These are phyloP conservation scores for Bergia sp. DNA, from an alignment of 92 coral and sea anemone genomes.

Conservation along the genomic window DNA sequence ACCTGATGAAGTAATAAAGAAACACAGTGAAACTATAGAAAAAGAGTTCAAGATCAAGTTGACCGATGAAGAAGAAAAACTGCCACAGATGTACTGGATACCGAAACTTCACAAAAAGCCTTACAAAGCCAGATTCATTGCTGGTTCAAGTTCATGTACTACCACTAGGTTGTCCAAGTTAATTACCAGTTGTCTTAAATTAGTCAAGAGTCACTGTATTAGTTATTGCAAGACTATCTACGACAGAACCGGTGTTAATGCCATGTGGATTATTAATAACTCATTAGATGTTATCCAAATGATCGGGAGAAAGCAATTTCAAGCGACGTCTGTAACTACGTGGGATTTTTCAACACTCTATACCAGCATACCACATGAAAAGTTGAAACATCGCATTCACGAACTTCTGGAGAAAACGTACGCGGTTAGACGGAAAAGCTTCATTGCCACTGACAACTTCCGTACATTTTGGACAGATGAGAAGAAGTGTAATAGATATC, in stretches of 20 bases:
- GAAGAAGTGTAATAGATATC: background rate
- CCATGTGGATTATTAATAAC: too few species aligned
- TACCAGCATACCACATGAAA: background rate
- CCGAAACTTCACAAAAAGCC: too few species aligned
- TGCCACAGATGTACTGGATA: slow-evolving; percentile 45
- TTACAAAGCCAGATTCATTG: too few species aligned
- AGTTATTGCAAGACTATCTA: too few species aligned
- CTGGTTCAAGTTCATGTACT: too few species aligned
- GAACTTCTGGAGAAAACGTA: slow-evolving; percentile 8
- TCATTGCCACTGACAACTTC: background rate
- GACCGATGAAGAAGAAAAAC: background rate
- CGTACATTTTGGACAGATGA: slow-evolving; percentile 32
- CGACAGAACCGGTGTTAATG: too few species aligned
- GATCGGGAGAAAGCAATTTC: background rate
- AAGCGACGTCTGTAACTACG: background rate
- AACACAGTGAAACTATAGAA: background rate
- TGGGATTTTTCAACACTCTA: slow-evolving; percentile 27
- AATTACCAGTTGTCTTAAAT: too few species aligned
- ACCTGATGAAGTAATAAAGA: slow-evolving; percentile 18
- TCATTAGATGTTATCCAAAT: too few species aligned
- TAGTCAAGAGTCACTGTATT: too few species aligned
- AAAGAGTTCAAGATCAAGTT: slow-evolving; percentile 18
- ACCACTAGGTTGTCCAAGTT: too few species aligned
- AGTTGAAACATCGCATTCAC: slow-evolving; percentile 5
- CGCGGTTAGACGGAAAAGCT: too few species aligned